Base-by-base conservation (phyloP, 2,797 vertebrate genomes). In the Notolepis coatsorum region DNA sequence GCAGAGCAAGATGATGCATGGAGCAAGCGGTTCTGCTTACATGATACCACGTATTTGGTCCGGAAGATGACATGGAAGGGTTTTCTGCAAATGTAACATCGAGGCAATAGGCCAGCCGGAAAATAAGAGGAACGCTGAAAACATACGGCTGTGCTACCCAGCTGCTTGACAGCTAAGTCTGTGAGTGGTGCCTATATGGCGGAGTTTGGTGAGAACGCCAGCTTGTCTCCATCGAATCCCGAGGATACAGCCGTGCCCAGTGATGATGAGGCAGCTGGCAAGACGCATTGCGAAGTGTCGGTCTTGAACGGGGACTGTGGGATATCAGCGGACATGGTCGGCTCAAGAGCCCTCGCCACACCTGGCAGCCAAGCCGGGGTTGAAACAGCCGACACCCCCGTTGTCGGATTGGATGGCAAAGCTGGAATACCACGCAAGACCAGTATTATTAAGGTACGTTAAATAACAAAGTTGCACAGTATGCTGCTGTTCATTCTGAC, bases 391-490 rank as follows among this genome's bases (percentile, higher is more conserved):
- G 75, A 79, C 76, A 81, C 64, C 74, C 61, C 84, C 23, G 45
- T 75, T 7, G 78, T 49, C n/a, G 86, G 71, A 38, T 62, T 78
- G 64, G 96, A 96, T 17, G 84, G 75, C 88, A 98, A 95, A 69
- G 61, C 90, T 12, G 94, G 96, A 63, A 93, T 97, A 81, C 97
- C 97, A 37, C 94, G 95, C 76, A 93, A 95, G 88, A 97, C 95
- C 92, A 98, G 97, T 88, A 98, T 98, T 87, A 98, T 99, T 75
- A 99, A 99, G 97, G 97, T 93, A n/a, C n/a, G n/a, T n/a, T n/a
- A 89, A 82, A 53, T 33, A 27, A 0, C 42, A 18, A 52, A 75
- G 56, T 64, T 59, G 1, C 49, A 43, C 9, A 4, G 4, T 28
- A 35, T 2, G 53, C 42, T 2, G 15, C 24, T 45, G 41, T 43